Conservation (phyloP, 2,113 vertebrate genomes). For the Leptodactylus fuscus region DNA sequence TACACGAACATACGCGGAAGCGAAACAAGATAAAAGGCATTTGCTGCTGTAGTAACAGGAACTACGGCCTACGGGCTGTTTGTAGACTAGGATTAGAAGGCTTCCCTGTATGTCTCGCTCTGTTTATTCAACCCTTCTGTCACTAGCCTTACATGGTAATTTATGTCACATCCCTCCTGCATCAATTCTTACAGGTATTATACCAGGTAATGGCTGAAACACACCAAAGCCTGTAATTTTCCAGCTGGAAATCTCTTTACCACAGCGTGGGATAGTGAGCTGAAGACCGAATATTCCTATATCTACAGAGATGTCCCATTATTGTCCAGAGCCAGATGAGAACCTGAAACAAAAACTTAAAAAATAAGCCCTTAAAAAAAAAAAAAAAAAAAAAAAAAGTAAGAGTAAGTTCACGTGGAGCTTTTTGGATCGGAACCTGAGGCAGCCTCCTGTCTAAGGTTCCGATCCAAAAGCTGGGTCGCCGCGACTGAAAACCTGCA, state of each 20-base stretch:
- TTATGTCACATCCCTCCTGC: conserved; percentile 31
- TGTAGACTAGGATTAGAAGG: conserved; percentile 54
- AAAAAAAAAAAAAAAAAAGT: no score
- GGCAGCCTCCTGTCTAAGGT: no score
- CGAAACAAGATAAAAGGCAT: conserved; percentile 42
- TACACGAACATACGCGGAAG: conserved; percentile 45
- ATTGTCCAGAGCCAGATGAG: not conserved
- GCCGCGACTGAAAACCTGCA: no score
- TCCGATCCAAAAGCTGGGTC: no score
- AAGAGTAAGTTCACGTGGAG: no score
- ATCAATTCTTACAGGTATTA: conserved; percentile 13
- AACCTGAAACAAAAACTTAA: no score
- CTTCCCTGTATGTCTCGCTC: conserved; percentile 49
- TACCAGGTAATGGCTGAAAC: conserved; percentile 7
- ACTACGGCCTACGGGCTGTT: conserved; percentile 25
- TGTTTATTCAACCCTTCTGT: conserved; percentile 49
- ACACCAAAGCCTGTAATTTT: not conserved
- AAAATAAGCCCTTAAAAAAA: no score
- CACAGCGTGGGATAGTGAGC: not conserved
- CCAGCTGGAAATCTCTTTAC: not conserved
- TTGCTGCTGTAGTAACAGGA: conserved; percentile 53
- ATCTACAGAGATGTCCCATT: not conserved
- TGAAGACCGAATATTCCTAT: not conserved
- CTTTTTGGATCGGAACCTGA: no score
- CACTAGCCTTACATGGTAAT: conserved; percentile 31